Percentiles rank a stretch among this genome's conserved stretches.
phyloP scores from a whole-genome alignment of 2,113 vertebrate species.

The Sander vitreus region DNA sequence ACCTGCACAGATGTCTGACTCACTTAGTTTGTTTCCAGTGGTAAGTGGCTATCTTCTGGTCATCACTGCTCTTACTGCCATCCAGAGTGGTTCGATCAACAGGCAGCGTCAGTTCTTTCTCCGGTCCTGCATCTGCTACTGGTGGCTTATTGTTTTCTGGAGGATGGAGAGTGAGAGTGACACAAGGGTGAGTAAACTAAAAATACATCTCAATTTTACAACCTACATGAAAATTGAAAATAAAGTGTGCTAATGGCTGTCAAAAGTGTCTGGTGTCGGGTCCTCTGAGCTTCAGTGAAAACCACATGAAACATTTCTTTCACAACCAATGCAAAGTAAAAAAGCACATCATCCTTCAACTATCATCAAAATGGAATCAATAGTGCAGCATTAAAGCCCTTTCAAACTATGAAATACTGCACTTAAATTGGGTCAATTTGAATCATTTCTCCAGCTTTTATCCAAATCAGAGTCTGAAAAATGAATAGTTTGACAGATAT shows the following conservation, averaged over 20 bases:
- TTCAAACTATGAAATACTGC: neutral
- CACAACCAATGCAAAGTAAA: neutral
- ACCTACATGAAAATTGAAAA: neutral
- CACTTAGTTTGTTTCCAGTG: slow-evolving; percentile 94
- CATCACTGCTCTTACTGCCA: slow-evolving; percentile 94
- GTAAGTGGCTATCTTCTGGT: slow-evolving; percentile 93
- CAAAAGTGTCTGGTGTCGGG: neutral
- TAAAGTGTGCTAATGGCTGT: neutral
- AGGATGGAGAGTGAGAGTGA: neutral
- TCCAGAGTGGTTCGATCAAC: slow-evolving; percentile 95
- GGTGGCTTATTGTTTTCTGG: slow-evolving; percentile 98
- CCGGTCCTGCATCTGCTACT: slow-evolving; percentile 93
- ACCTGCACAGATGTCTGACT: slow-evolving; percentile 56
- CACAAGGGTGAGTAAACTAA: neutral
- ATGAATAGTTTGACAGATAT: neutral
- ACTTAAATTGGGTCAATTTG: neutral
- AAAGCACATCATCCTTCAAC: neutral
- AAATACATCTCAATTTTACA: neutral
- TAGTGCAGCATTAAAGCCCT: neutral
- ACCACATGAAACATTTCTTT: neutral
- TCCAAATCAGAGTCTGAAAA: neutral
- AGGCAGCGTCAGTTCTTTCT: slow-evolving; percentile 96
- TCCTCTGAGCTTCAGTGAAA: neutral
- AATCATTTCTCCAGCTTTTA: neutral
- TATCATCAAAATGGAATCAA: neutral